A percentile compares a stretch with the other conserved stretches of the same genome.
phyloP scores from a whole-genome alignment of 2,888 invertebrate species.

The Phania funesta region DNA sequence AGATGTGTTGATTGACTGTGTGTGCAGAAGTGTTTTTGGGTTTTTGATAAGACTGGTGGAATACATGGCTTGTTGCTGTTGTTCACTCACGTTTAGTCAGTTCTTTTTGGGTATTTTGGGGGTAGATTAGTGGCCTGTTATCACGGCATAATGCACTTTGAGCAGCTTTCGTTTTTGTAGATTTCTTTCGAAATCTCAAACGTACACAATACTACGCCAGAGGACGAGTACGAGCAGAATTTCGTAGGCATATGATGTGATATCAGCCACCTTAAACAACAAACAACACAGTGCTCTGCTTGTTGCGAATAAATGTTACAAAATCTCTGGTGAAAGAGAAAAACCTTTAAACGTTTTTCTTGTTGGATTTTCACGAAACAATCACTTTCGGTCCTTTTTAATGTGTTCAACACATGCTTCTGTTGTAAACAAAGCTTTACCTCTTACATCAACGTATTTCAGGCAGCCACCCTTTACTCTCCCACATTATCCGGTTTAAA shows the following conservation, averaged over 20 bases:
- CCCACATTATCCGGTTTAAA: not conserved
- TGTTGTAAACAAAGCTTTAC: constrained; percentile 50
- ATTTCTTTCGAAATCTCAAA: constrained; percentile 42
- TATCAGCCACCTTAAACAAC: constrained; percentile 11
- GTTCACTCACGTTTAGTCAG: constrained; percentile 39
- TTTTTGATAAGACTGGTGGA: constrained; percentile 71
- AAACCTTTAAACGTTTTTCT: constrained; percentile 21
- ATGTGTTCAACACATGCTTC: constrained; percentile 63
- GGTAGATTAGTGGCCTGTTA: constrained; percentile 72
- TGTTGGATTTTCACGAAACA: constrained; percentile 26
- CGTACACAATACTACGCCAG: not conserved
- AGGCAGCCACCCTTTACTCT: not conserved
- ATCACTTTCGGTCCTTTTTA: constrained; percentile 52
- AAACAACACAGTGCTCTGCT: not conserved
- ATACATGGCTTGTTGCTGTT: constrained; percentile 1
- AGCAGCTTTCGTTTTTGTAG: constrained; percentile 35
- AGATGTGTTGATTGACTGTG: constrained; percentile 7
- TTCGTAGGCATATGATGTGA: not conserved
- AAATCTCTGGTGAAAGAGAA: constrained; percentile 16
- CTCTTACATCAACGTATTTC: constrained; percentile 26
- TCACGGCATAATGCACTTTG: constrained; percentile 69
- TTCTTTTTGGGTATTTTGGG: constrained; percentile 65
- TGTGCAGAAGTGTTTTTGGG: constrained; percentile 65
- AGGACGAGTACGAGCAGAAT: not conserved
- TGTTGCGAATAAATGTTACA: constrained; percentile 38